A percentile compares a stretch with the other conserved stretches of the same genome.
Evolutionary conservation across 2,888 invertebrate species (phyloP).

Genomic region (Pterobdella sp.): DNA sequence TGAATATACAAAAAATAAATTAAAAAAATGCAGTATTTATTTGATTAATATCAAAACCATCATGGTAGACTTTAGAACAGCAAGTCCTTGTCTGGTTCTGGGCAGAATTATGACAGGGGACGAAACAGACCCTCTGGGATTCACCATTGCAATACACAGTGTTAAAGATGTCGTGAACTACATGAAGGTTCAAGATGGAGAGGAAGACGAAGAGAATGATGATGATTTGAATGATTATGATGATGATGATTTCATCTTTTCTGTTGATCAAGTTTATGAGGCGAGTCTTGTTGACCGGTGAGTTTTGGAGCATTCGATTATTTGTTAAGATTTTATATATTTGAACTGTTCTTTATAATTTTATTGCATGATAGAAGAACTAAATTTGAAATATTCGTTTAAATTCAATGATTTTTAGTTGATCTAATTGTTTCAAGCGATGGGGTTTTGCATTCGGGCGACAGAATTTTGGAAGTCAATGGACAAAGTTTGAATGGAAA

Average conservation of each 20-base stretch:
- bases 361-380: not conserved
- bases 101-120: not conserved
- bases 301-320: not conserved
- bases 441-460: constrained; percentile 19
- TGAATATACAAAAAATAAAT: too few species aligned
- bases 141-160: not conserved
- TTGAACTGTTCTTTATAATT: not conserved
- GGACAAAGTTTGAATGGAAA: constrained; percentile 9
- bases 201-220: not conserved
- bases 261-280: constrained; percentile 5
- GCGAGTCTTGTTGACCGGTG: constrained; percentile 7
- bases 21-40: too few species aligned
- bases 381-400: not conserved
- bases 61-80: not conserved
- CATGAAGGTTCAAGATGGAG: too few species aligned
- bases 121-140: not conserved
- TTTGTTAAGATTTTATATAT: not conserved
- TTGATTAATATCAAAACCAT: not conserved
- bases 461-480: constrained; percentile 22
- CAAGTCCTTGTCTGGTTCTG: not conserved
- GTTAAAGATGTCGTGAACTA: constrained; percentile 3
- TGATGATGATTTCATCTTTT: not conserved
- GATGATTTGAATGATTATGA: not conserved
- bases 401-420: not conserved
- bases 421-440: constrained; percentile 6